Conservation (phyloP, 1,140 invertebrate genomes). For the Galendromus occidentalis region DNA sequence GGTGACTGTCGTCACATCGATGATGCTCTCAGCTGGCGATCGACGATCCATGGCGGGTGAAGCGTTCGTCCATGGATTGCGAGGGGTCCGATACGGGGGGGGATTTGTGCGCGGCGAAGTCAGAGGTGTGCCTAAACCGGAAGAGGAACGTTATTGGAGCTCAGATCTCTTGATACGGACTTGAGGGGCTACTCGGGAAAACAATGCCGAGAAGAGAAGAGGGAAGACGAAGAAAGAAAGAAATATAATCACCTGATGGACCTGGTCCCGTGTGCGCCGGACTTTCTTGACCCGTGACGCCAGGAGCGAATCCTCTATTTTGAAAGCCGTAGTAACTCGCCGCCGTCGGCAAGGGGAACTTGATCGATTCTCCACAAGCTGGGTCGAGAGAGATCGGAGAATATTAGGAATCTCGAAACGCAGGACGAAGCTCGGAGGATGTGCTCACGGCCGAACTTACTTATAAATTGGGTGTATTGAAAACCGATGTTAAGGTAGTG, state of each 20-base stretch:
- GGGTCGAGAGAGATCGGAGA: too few relatives aligned
- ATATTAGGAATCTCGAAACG: not conserved
- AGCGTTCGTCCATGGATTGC: not conserved
- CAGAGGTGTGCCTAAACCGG: not conserved
- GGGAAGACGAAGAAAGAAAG: not conserved
- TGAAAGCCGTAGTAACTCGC: too few relatives aligned
- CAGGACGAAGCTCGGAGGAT: not conserved
- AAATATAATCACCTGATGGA: not conserved
- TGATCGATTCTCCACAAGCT: not conserved
- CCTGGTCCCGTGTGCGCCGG: not conserved
- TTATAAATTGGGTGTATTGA: not conserved
- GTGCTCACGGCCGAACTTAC: not conserved
- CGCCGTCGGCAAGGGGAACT: not conserved
- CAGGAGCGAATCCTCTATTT: not conserved
- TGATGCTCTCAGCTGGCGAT: not conserved
- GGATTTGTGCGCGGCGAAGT: not conserved
- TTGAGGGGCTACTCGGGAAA: not conserved
- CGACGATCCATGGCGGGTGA: not conserved
- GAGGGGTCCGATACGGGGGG: not conserved
- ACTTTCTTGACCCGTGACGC: not conserved
- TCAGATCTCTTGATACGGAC: not conserved
- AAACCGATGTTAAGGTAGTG: conserved; percentile 9
- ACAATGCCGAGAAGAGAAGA: not conserved
- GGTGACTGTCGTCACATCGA: conserved; percentile 10
- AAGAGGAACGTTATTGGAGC: not conserved